Evolutionary conservation across 2,113 vertebrate species (phyloP), one percentile per base, ranked within the genome.

Genomic region (Fulica atra): DNA sequence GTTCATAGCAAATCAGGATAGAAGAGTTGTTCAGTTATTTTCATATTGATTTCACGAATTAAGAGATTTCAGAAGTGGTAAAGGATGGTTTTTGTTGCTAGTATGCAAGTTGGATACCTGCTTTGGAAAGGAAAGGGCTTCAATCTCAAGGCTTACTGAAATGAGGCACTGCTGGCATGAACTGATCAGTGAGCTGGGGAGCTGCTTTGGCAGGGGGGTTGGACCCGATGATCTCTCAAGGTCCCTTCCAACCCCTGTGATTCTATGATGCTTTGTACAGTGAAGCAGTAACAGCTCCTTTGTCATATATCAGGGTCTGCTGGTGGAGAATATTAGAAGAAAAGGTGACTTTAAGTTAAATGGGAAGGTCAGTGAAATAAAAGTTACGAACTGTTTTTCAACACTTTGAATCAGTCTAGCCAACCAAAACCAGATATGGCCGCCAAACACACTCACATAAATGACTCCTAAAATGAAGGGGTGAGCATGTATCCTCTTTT

Each of bases 41-140:
- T 40, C 46, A 21, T 36, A 51, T 25, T 69, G 59, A 78, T 76
- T 93, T 71, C 19, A 61, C 44, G 28, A 65, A 57, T 21, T n/a
- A 48, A 53, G 10, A 72, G 9, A 13, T 13, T 3, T 10, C 17
- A 61, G 38, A 86, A 35, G 23, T 59, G n/a, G 44, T 4, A 63
- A 59, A 65, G n/a, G 1, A 15, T 2, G 0, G 7, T 18, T 46
- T 64, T 66, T 78, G 13, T 54, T 86, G 33, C 13, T 57, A n/a
- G 6, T 9, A 40, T 0, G 0, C 5, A 17, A 80, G 10, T 8
- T 78, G 20, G 42, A 26, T 1, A 3, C 2, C 1, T 46, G 16
- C 40, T 83, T 96, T 82, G 18, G 40, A 65, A 73, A 91, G 13
- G 36, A 91, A 19, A 88, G 12, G 23, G 10, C 12, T 86, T 85